phyloP scores from a whole-genome alignment of 2,113 vertebrate genomes.

The Xiphorhynchus elegans region DNA sequence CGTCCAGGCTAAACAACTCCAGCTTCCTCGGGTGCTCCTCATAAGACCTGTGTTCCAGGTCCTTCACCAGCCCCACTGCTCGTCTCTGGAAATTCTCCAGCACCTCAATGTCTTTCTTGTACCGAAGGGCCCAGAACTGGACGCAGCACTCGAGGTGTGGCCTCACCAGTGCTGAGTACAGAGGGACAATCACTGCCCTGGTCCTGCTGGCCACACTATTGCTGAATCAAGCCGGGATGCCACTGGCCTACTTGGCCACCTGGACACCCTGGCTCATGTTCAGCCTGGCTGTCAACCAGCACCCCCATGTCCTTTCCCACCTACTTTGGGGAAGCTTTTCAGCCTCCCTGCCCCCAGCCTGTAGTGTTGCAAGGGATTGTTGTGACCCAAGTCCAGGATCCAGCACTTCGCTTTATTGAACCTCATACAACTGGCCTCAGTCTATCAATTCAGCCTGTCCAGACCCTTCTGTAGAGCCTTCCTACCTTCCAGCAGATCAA shows the following conservation, averaged over 20 bases:
- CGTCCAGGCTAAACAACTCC: neutral
- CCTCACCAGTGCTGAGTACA: neutral
- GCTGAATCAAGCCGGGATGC: neutral
- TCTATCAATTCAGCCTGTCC: neutral
- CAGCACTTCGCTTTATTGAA: neutral
- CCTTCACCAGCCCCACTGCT: neutral
- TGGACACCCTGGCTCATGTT: neutral
- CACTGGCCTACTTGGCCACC: neutral
- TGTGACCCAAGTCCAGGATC: neutral
- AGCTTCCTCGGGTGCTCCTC: neutral
- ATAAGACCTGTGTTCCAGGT: neutral
- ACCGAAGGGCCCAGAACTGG: neutral
- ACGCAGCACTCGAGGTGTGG: neutral
- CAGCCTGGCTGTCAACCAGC: neutral
- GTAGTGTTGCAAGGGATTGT: neutral
- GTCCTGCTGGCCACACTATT: neutral
- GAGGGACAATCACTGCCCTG: neutral
- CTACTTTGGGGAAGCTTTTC: neutral
- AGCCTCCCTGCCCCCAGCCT: neutral
- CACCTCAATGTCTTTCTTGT: neutral
- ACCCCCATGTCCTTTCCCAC: neutral
- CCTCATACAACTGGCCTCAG: fast-evolving
- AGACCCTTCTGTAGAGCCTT: neutral
- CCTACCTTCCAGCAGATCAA: neutral
- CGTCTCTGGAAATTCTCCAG: neutral